A percentile compares a stretch with the other conserved stretches of the same genome.
These are phyloP conservation scores for Heteromyza rotundicornis DNA, from an alignment of 2,888 invertebrate species.

Conservation along the genomic window DNA sequence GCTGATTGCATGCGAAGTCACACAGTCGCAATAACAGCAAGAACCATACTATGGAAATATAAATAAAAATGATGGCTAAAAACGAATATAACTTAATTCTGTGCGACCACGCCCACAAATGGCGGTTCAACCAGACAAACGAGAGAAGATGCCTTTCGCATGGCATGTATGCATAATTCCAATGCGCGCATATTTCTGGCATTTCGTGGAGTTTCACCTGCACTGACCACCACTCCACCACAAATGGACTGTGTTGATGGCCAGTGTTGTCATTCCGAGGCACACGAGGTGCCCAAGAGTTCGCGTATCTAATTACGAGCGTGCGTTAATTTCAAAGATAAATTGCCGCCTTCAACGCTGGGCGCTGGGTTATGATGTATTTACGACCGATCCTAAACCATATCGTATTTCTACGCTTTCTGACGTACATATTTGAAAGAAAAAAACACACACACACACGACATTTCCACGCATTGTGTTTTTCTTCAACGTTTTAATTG, in stretches of 20 bases:
- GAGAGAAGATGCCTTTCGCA: background rate
- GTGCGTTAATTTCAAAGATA: slow-evolving; percentile 47
- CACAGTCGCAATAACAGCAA: background rate
- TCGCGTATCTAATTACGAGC: slow-evolving; percentile 2
- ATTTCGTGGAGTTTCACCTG: background rate
- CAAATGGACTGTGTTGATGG: too few species aligned
- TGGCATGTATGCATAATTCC: background rate
- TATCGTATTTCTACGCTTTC: too few species aligned
- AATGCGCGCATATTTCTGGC: background rate
- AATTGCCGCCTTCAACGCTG: slow-evolving; percentile 42
- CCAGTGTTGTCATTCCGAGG: background rate
- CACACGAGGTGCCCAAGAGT: background rate
- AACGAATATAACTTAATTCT: background rate
- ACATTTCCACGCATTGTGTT: too few species aligned
- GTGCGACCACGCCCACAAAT: background rate
- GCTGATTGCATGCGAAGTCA: slow-evolving; percentile 9
- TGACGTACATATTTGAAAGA: background rate
- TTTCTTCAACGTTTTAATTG: slow-evolving; percentile 1
- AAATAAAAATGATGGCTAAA: background rate
- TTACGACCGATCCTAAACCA: too few species aligned
- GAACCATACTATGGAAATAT: background rate
- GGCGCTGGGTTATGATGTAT: background rate
- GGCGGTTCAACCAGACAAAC: background rate
- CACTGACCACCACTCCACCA: too few species aligned
- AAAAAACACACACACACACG: too few species aligned